phyloP scores from a whole-genome alignment of 2,888 invertebrate genomes.

The Deilephila porcellus region DNA sequence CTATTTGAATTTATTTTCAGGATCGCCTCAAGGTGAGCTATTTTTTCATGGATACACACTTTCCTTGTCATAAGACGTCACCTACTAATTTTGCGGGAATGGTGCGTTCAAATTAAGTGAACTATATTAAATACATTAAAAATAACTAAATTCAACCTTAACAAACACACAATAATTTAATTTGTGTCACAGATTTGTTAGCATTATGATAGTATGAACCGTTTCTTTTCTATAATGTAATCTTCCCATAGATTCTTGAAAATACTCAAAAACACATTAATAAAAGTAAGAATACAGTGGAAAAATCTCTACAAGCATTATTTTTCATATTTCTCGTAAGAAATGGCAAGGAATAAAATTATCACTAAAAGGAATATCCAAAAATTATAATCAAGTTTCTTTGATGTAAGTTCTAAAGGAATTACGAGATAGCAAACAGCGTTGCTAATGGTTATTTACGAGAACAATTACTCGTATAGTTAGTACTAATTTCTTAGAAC shows the following conservation, averaged over 20 bases:
- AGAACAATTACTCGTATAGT: neutral
- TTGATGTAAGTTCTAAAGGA: neutral
- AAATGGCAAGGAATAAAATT: neutral
- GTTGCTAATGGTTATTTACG: neutral
- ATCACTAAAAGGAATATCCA: neutral
- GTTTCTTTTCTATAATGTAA: no score
- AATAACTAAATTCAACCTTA: no score
- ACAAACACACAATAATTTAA: no score
- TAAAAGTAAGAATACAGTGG: no score
- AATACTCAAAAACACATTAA: no score
- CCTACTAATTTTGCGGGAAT: neutral
- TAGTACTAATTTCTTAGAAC: no score
- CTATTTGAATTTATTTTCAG: conserved; percentile 4
- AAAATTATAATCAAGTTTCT: neutral
- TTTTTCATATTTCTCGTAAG: neutral
- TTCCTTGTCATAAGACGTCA: neutral
- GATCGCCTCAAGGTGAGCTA: neutral
- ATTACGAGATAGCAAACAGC: neutral
- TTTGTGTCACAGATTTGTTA: no score
- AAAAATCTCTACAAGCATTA: no score
- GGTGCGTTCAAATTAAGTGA: neutral
- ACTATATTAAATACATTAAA: neutral
- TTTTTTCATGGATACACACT: conserved; percentile 18
- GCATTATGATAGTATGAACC: no score
- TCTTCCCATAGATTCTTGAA: no score